A percentile compares a stretch with the other conserved stretches of the same genome.
Conservation (phyloP, 2,888 invertebrate genomes). For the Drosophila maculinotata region DNA sequence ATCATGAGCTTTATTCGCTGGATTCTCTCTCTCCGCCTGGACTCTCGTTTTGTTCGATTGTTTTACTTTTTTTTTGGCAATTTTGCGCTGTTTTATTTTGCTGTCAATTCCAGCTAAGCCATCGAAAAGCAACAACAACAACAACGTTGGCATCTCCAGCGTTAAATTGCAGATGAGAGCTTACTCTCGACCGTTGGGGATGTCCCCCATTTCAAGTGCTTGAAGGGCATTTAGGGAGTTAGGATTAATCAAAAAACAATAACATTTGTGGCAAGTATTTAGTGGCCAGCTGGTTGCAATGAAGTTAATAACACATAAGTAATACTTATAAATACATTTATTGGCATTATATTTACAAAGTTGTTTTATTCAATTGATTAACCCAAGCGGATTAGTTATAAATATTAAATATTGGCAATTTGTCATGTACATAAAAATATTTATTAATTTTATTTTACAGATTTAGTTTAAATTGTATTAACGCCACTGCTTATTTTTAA, state of each 20-base stretch:
- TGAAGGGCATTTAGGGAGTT: background rate
- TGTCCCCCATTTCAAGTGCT: constrained; percentile 21
- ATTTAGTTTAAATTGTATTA: no score
- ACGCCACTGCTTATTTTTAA: no score
- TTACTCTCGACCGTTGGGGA: constrained; percentile 1
- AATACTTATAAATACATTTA: no score
- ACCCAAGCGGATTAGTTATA: no score
- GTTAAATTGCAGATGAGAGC: constrained; percentile 13
- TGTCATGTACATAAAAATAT: background rate
- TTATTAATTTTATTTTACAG: background rate
- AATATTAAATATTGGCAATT: no score
- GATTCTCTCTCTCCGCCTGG: background rate
- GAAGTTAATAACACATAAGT: no score
- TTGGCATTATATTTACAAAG: no score
- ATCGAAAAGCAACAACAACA: constrained; percentile 17
- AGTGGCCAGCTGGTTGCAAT: no score
- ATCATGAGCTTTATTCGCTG: constrained; percentile 41
- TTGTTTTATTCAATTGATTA: no score
- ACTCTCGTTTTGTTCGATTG: no score
- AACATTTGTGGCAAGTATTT: background rate
- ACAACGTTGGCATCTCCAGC: constrained; percentile 9
- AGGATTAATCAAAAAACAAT: constrained; percentile 1
- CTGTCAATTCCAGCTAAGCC: constrained; percentile 58
- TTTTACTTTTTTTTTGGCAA: constrained; percentile 18
- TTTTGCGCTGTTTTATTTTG: constrained; percentile 52